Base-by-base conservation (phyloP, 2,797 vertebrate genomes). In the Macropodus opercularis region DNA sequence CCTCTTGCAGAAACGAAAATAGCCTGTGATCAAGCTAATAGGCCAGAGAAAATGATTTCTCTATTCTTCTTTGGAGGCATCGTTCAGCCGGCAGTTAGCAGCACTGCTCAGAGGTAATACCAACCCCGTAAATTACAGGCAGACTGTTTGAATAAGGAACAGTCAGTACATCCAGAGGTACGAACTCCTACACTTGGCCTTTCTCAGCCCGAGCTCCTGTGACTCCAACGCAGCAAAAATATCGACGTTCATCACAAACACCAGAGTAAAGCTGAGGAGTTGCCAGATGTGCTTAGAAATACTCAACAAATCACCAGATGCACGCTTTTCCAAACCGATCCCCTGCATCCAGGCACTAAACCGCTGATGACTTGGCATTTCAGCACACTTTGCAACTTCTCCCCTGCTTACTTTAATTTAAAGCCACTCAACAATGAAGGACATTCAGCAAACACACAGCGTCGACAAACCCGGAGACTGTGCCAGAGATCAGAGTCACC, bases 371-470 rank as follows among this genome's bases (percentile, higher is more conserved):
- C 10, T 43, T 51, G 48, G 42, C 17, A 66, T 63, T 65, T 59
- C 34, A 63, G 34, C 7, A 49, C 11, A 31, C 17, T 5, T 40
- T 29, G 40, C n/a, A 21, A 24, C 53, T 31, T 42, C 23, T 39
- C 26, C 13, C 3, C n/a, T 18, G 58, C 39, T 40, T 23, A 17
- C 39, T 59, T 48, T n/a, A 17, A 36, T 57, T 64, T 54, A n/a
- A 18, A 67, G 29, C 15, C 1, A 11, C 41, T 50, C 32, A 21
- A 10, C 24, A 61, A 11, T 1, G 35, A 69, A 47, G 8, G 61
- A 17, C 57, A 59, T 40, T 27, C 53, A 80, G 42, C 55, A 54
- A 70, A 63, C 53, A 60, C 18, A 70, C 50, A 39, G 38, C 4
- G 1, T 27, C 26, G 72, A 49, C 53, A 44, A 40, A 51, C 41